Base-by-base conservation (phyloP, 1,140 invertebrate genomes). In the Sarcophaga bullata region DNA sequence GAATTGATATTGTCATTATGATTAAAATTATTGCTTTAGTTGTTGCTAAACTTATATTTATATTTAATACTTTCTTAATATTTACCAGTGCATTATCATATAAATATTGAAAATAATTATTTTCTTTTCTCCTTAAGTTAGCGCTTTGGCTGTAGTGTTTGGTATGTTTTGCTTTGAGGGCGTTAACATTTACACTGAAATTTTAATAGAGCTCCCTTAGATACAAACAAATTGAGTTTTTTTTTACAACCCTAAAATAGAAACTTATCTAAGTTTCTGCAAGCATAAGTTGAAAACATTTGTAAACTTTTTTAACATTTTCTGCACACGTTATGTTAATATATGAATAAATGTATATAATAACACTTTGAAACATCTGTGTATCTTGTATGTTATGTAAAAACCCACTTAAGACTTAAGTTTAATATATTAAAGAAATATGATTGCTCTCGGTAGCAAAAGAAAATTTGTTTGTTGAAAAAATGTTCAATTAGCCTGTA, bases 301-400 rank as follows among this genome's bases (percentile, higher is more conserved):
- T 68, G 19, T 6, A 68, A 68, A 68, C 15, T 52, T 68, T 68
- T n/a, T 68, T 19, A n/a, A n/a, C 62, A 68, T 68, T 17, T 68
- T 68, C 19, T 68, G 62, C 62, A 68, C 17, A 19, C 62, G 62
- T 68, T 68, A 68, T 19, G 17, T 25, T 68, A 19, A 68, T 68
- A 19, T 68, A 19, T 68, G n/a, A 25, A 19, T 68, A 19, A 19
- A n/a, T 68, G 6, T 25, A 9, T 68, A 19, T 68, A 68, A 68
- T 68, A 68, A 68, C 19, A 68, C 62, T 68, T 68, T 68, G n/a
- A 68, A 68, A 68, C 62, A 68, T 68, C 62, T 68, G 62, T 68
- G 62, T n/a, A 19, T 68, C 6, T n/a, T 68, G 62, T 68, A 7
- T 25, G 9, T 13, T 17, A 62, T 62, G 62, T 6, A 68, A 7